Base-by-base conservation (phyloP, 2,113 vertebrate genomes). In the Cynoglossus semilaevis region DNA sequence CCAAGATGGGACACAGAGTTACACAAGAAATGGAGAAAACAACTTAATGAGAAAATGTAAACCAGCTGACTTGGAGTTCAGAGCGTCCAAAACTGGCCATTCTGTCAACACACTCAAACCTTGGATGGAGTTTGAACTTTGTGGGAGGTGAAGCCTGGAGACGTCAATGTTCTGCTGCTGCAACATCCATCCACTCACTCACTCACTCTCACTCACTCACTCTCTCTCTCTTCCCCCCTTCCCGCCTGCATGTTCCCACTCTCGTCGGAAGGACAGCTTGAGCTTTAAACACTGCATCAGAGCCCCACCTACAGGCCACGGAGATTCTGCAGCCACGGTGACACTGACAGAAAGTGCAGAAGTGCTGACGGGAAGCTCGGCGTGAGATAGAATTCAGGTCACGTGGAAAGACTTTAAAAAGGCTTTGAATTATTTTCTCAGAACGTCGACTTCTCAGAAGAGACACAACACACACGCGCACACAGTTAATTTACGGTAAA, bases 221-320 rank as follows among this genome's bases (percentile, higher is more conserved):
- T 46, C 38, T n/a, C 8, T 11, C 18, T 18, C n/a, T 19, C 15
- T 8, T 17, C 14, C 22, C 3, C 17, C 41, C 4, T 54, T 48
- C 13, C 29, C 16, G 19, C 6, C 42, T 52, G 13, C 15, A 22
- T 52, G 34, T 46, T 66, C 51, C 58, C 46, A 14, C 52, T 43
- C 22, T 29, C 3, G 6, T 53, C 41, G 45, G 62, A 14, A 51
- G 58, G 34, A 47, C 15, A 42, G 54, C 63, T 43, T 54, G 5
- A 17, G 51, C 51, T 77, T 72, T 80, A 91, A 91, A 88, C 77
- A 80, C 88, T 91, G 90, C 90, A 88, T 84, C 81, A 85, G 76
- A 90, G 88, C 89, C 62, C 90, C 90, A 87, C 89, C 91, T 90
- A 85, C 90, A 91, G 91, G 89, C 78, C 67, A 41, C 5, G 66